Evolutionary conservation across 2,888 invertebrate species (phyloP), one percentile per base, ranked within the genome.

Genomic region (Agapostemon virescens): DNA sequence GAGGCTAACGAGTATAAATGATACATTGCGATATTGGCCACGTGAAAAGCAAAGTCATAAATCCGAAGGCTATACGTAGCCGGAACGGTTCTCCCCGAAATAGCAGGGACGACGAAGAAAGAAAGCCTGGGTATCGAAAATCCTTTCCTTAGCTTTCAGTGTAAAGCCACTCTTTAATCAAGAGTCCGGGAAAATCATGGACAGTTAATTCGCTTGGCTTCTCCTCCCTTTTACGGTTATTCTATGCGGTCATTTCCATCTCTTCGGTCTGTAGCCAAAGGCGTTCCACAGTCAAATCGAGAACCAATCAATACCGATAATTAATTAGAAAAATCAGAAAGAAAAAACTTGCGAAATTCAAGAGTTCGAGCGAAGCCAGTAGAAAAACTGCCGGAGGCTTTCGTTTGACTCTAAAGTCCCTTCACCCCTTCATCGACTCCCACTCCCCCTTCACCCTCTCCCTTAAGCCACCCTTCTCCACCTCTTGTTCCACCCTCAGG

Each of bases 251-350:
- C 86, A 85, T 86, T 85, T 84, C 83, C 86, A 86, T 86, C 81
- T 86, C 79, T 55, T 76, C 84, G 77, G 52, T 78, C 72, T 79
- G 83, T 80, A 80, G 86, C 87, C 82, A 79, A 83, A 84, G 88
- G 86, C 86, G 81, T 79, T 85, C 82, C 82, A 68, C 81, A 88
- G 84, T 88, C 88, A 86, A 88, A 89, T 88, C 84, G 84, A 88
- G 84, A 89, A 88, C 86, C 90, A 90, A 91, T 91, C 89, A 88
- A 90, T 89, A 89, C 88, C 88, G 89, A 89, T 90, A 90, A 90
- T 91, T 90, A 91, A 91, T 90, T 90, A 90, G 89, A 90, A 90
- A 90, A 90, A 90, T 89, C 83, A 85, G 84, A 88, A 81, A 78
- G 85, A 81, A 86, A 87, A 88, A 91, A 89, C 88, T 90, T 87